Evolutionary conservation across 2,797 vertebrate genomes (phyloP).

Genomic region (Toxotes lorentzi): DNA sequence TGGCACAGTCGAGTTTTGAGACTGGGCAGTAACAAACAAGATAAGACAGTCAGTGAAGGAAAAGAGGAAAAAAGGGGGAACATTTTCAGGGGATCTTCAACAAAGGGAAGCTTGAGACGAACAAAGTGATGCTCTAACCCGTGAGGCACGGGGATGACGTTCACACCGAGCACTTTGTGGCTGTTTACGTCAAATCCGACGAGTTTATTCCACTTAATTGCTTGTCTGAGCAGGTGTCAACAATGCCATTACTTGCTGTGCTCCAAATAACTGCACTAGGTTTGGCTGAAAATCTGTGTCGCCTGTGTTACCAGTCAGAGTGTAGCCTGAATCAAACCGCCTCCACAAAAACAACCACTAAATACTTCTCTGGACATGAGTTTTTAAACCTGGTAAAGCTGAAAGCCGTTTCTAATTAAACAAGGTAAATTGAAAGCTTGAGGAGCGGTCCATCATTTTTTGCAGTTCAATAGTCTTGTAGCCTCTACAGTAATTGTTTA

Average conservation of each 20-base stretch:
- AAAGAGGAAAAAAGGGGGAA: slow-evolving; percentile 45
- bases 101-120: slow-evolving; percentile 47
- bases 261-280: slow-evolving; percentile 8
- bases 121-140: slow-evolving; percentile 50
- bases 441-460: neutral
- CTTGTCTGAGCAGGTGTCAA: slow-evolving; percentile 14
- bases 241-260: slow-evolving; percentile 11
- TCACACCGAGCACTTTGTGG: slow-evolving; percentile 17
- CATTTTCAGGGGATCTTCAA: slow-evolving; percentile 52
- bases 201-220: slow-evolving; percentile 40
- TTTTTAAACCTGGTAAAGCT: slow-evolving; percentile 1
- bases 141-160: slow-evolving; percentile 26
- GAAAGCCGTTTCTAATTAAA: neutral
- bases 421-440: neutral
- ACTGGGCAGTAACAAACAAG: slow-evolving; percentile 69
- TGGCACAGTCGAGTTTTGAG: slow-evolving; percentile 44
- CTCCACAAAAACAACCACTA: slow-evolving; percentile 17
- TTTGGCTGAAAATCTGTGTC: slow-evolving; percentile 8
- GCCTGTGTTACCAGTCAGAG: slow-evolving; percentile 7
- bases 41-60: slow-evolving; percentile 67
- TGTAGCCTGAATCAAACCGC: neutral
- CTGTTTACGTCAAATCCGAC: slow-evolving; percentile 21
- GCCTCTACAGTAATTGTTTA: neutral
- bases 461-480: neutral
- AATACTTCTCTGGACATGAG: neutral